Conservation (phyloP, 2,888 invertebrate species). For the Odiellus spinosus region DNA sequence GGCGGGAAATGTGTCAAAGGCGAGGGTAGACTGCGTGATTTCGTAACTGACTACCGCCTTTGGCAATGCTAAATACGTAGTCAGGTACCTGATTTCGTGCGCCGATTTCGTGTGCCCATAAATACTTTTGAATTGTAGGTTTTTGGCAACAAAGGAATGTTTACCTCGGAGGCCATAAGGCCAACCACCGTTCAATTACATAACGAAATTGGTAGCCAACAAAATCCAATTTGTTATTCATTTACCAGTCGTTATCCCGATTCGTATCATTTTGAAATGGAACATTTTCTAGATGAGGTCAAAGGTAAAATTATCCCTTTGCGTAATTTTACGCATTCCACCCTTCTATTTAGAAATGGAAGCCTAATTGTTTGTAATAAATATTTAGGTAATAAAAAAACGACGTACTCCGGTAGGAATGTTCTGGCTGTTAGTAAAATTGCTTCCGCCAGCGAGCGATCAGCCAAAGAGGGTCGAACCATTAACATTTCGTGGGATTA, state of each 20-base stretch:
- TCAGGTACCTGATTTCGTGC: too few relatives aligned
- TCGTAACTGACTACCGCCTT: too few relatives aligned
- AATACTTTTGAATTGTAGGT: constrained; percentile 24
- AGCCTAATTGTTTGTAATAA: too few relatives aligned
- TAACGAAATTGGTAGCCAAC: constrained; percentile 8
- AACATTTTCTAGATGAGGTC: constrained; percentile 44
- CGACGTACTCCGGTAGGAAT: constrained; percentile 36
- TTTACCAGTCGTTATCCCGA: constrained; percentile 42
- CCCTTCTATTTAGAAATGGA: too few relatives aligned
- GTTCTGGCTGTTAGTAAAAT: constrained; percentile 42
- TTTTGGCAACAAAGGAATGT: constrained; percentile 43
- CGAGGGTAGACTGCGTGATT: too few relatives aligned
- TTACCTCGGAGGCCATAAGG: constrained; percentile 24
- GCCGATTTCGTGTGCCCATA: background rate
- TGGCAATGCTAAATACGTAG: too few relatives aligned
- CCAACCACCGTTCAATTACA: constrained; percentile 8
- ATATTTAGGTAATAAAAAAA: constrained; percentile 21
- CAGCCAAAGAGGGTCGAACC: constrained; percentile 38
- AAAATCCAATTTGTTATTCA: constrained; percentile 42
- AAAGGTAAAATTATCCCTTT: constrained; percentile 30
- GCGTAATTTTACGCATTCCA: too few relatives aligned
- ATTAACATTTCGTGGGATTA: constrained; percentile 35
- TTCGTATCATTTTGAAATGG: constrained; percentile 40
- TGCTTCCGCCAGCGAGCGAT: constrained; percentile 41
- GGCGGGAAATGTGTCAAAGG: too few relatives aligned